Evolutionary conservation across 2,797 vertebrate species (phyloP).

Genomic region (Columba guinea): DNA sequence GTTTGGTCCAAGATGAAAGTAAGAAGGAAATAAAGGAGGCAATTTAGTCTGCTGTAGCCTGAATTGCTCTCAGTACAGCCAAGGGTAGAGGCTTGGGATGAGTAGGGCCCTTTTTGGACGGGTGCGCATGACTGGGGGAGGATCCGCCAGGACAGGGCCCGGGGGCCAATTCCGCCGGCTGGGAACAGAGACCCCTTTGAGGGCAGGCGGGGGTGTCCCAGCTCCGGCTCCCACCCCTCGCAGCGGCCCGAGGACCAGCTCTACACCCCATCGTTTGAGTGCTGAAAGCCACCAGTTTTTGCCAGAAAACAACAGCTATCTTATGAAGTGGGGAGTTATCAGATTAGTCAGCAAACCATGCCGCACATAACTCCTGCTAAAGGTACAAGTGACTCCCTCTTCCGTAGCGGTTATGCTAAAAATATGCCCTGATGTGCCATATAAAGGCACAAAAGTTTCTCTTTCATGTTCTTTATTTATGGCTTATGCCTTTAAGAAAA

Average conservation of each 20-base stretch:
- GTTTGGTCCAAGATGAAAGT: slow-evolving; percentile 94
- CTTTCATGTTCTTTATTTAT: neutral
- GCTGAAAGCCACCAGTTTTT: slow-evolving; percentile 21
- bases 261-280: neutral
- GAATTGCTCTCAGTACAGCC: slow-evolving; percentile 86
- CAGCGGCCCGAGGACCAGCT: neutral
- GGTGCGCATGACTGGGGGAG: slow-evolving; percentile 84
- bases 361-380: neutral
- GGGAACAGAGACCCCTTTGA: slow-evolving; percentile 93
- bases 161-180: slow-evolving; percentile 84
- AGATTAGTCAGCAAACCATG: slow-evolving; percentile 30
- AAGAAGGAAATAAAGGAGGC: slow-evolving; percentile 93
- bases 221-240: slow-evolving; percentile 62
- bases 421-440: neutral
- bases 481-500: neutral
- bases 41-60: slow-evolving; percentile 90
- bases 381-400: slow-evolving; percentile 29
- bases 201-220: slow-evolving; percentile 33
- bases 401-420: neutral
- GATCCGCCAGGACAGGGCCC: slow-evolving; percentile 87
- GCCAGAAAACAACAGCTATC: slow-evolving; percentile 33
- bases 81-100: slow-evolving; percentile 79
- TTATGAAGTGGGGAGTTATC: neutral
- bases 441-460: slow-evolving; percentile 15
- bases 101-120: slow-evolving; percentile 84